These are phyloP conservation scores for Columba janthina DNA, from an alignment of 2,113 vertebrate genomes.

Conservation along the genomic window DNA sequence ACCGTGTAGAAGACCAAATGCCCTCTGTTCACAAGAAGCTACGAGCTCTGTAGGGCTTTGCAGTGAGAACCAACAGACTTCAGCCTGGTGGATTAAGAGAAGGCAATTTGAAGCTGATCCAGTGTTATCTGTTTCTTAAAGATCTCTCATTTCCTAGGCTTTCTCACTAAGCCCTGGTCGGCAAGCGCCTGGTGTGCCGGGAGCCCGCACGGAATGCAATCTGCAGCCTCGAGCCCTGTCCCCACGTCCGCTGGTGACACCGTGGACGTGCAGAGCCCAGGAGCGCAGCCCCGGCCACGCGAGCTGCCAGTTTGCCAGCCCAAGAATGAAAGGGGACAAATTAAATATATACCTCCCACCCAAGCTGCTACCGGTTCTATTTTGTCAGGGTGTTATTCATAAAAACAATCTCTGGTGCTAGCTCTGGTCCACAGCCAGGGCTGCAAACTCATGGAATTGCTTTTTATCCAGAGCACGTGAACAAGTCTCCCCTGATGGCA, in stretches of 20 bases:
- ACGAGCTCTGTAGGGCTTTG: neutral
- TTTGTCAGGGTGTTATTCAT: constrained; percentile 1
- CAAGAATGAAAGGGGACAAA: neutral
- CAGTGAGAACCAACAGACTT: neutral
- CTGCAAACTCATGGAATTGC: constrained; percentile 11
- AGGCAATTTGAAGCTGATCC: neutral
- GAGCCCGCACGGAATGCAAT: accelerated
- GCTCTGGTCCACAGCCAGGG: constrained; percentile 28
- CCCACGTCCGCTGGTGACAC: neutral
- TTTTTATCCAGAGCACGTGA: neutral
- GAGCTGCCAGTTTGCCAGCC: neutral
- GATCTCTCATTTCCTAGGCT: neutral
- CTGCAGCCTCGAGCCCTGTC: neutral
- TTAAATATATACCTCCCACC: constrained; percentile 6
- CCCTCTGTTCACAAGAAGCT: neutral
- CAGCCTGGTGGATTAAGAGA: neutral
- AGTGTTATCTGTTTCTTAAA: neutral
- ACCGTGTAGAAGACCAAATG: neutral
- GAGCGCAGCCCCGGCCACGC: accelerated
- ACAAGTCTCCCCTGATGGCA: neutral
- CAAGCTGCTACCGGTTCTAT: neutral
- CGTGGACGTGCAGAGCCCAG: accelerated
- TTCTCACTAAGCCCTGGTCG: neutral
- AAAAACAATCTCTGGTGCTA: constrained; percentile 41
- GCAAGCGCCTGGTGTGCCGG: neutral